Evolutionary conservation across 2,113 vertebrate genomes (phyloP), one percentile per base, ranked within the genome.

Genomic region (Apodemus speciosus): DNA sequence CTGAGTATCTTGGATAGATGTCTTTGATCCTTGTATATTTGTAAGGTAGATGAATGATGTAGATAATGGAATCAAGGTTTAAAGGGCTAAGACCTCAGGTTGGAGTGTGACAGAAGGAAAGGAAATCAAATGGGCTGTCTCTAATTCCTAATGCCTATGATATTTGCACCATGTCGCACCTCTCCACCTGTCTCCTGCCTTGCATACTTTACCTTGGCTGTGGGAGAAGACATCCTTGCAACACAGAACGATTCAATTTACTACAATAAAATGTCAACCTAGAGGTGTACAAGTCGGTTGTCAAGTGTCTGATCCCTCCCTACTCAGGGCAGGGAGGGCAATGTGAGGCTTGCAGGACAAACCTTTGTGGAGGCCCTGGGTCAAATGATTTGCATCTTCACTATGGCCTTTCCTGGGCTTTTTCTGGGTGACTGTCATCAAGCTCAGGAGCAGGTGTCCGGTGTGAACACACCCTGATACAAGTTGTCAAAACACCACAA

Each of bases 401-500:
- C n/a, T 35, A 35, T 58, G 69, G 77, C 16, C 58, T 3, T 81
- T 88, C 64, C 30, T 60, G 0, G 0, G 1, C 46, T 25, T 83
- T 35, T 32, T 46, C 15, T 20, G 38, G 83, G 23, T 53, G 38
- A 35, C 21, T 23, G 23, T 81, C 16, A 16, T 2, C 25, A 43
- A 69, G 38, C 40, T 8, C 3, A n/a, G 9, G 32, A 58, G 21
- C 38, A 87, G 51, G 32, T 76, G 68, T 91, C 14, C 7, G 43
- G 27, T 4, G 56, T 60, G 25, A 80, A 53, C 32, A 21, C 49
- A n/a, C 62, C 1, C 30, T 56, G 71, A n/a, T 4, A 14, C 0
- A 0, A 51, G 30, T 46, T 30, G 56, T 14, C 66, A 30, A 3
- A 1, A 1, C 0, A 38, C 11, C 38, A 72, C 6, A 5, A 18